Conservation (phyloP, 2,113 vertebrate species). For the Gallinago undulata region DNA sequence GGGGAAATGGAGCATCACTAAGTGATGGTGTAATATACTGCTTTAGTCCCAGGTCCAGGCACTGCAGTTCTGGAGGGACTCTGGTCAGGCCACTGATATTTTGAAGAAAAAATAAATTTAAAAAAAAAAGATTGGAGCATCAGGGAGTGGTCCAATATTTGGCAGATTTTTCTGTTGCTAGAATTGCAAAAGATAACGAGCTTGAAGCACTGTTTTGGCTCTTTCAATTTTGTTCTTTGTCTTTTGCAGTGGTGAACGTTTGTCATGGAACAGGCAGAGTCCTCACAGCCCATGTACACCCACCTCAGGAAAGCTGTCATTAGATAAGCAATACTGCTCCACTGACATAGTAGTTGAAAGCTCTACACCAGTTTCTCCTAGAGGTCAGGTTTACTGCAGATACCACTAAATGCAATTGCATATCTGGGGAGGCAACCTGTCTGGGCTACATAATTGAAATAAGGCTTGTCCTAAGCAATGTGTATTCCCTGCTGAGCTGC, state of each 20-base stretch:
- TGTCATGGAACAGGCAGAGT: neutral
- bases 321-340: neutral
- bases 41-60: neutral
- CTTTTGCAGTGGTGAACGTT: neutral
- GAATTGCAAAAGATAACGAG: neutral
- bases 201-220: neutral
- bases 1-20: neutral
- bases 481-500: neutral
- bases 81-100: neutral
- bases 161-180: neutral
- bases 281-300: neutral
- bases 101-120: neutral
- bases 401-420: neutral
- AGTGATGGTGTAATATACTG: neutral
- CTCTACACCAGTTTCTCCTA: neutral
- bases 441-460: neutral
- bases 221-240: neutral
- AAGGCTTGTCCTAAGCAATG: neutral
- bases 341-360: neutral
- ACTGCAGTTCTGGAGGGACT: neutral
- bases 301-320: neutral
- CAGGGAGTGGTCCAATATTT: neutral
- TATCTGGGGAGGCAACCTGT: neutral
- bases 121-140: neutral
- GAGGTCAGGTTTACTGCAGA: neutral